These are phyloP conservation scores for Macaria notata DNA, from an alignment of 2,888 invertebrate species.

Conservation along the genomic window DNA sequence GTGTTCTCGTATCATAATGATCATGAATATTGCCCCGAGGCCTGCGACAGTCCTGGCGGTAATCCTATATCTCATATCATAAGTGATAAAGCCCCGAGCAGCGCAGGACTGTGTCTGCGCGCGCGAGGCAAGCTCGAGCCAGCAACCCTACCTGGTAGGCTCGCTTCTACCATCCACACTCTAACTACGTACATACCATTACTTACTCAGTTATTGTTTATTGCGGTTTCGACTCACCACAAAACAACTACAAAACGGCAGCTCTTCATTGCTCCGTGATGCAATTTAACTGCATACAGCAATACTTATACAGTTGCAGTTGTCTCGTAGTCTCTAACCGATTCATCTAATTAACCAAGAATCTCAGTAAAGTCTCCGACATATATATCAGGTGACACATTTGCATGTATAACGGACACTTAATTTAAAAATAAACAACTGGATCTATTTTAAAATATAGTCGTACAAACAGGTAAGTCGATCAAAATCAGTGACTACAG, in stretches of 20 bases:
- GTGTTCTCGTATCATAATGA: no score
- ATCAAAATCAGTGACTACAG: constrained; percentile 47
- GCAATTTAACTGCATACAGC: not conserved
- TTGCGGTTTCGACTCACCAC: not conserved
- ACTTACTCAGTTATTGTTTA: constrained; percentile 7
- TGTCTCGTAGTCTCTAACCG: constrained; percentile 2
- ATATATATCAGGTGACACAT: constrained; percentile 4
- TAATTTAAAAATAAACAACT: constrained; percentile 44
- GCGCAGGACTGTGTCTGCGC: constrained; percentile 10
- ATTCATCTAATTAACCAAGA: constrained; percentile 2
- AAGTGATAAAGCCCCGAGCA: not conserved
- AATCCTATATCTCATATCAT: not conserved
- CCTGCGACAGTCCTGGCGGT: not conserved
- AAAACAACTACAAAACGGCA: constrained; percentile 3
- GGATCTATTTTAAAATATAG: constrained; percentile 39
- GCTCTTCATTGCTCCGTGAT: not conserved
- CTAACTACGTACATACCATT: constrained; percentile 24
- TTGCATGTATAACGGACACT: not conserved
- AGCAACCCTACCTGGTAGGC: constrained; percentile 13
- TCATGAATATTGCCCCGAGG: no score
- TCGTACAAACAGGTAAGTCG: constrained; percentile 48
- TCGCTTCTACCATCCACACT: constrained; percentile 14
- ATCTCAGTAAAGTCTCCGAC: constrained; percentile 3
- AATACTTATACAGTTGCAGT: not conserved
- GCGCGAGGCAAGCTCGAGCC: constrained; percentile 1